These are phyloP conservation scores for Notothenia rossii DNA, from an alignment of 2,113 vertebrate species.

Conservation along the genomic window DNA sequence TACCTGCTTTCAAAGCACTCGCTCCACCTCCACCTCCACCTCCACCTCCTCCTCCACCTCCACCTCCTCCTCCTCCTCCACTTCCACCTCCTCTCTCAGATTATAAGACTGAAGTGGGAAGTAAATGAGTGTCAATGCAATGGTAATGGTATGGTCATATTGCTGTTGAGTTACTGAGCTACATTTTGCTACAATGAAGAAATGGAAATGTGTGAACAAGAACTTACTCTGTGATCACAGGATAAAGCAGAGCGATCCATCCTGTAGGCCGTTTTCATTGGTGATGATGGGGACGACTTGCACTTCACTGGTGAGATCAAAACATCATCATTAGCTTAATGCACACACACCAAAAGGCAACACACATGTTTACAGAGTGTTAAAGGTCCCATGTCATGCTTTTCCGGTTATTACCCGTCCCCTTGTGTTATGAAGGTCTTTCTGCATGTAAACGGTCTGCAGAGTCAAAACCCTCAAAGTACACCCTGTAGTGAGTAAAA, in stretches of 20 bases:
- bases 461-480: too few species aligned
- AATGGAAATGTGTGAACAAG: neutral
- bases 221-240: constrained; percentile 84
- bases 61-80: constrained; percentile 12
- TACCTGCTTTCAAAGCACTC: constrained; percentile 21
- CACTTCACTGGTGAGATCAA: constrained; percentile 76
- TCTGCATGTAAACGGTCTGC: too few species aligned
- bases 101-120: constrained; percentile 24
- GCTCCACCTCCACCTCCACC: neutral
- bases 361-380: neutral
- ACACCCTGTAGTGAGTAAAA: too few species aligned
- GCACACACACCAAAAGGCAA: neutral
- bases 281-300: constrained; percentile 85
- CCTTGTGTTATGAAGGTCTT: too few species aligned
- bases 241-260: constrained; percentile 84
- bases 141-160: neutral
- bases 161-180: neutral
- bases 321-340: neutral
- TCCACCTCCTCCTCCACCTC: neutral
- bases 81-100: constrained; percentile 18
- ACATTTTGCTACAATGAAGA: neutral
- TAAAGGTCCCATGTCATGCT: too few species aligned
- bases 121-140: constrained; percentile 1
- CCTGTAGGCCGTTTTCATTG: constrained; percentile 83
- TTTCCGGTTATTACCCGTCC: too few species aligned